Base-by-base conservation (phyloP, 2,888 invertebrate species). In the Plusia festucae region DNA sequence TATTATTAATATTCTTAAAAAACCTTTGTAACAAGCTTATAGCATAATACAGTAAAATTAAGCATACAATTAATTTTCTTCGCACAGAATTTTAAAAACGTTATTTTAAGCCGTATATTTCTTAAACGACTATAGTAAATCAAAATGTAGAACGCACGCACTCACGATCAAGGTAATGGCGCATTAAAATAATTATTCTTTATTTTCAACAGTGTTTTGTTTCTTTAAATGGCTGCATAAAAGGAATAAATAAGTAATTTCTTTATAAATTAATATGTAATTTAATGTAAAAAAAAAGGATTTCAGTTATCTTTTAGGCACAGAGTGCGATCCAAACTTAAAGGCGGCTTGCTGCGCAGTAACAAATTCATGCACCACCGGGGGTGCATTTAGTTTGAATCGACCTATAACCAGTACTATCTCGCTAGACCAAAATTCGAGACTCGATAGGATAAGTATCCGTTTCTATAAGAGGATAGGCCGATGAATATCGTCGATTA, bases 171-270 rank as follows among this genome's bases (percentile, higher is more conserved):
- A 46, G 20, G 60, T 65, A 73, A 73, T 65, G 73, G 69, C 60
- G 46, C 65, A 65, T 77, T 68, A 60, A 73, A 75, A 60, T 51
- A 60, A 75, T 75, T 75, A 65, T 74, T 68, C 59, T 58, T 74
- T 60, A 60, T 56, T 54, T 58, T 60, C 46, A 40, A 52, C 24
- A 40, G 67, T 44, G 64, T 4, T 52, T 24, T 59, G 13, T 7
- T 34, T 16, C 46, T 20, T 49, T 20, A 16, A 49, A 49, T 20
- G 7, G 20, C 18, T 46, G 16, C 16, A 9, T 46, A 16, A 16
- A 16, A 46, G 18, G 46, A 46, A 46, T 6, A 46, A 8, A 46
- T 46, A 46, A n/a, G n/a, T n/a, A n/a, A n/a, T n/a, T n/a, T n/a
- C n/a, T n/a, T n/a, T n/a, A n/a, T n/a, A n/a, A n/a, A n/a, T n/a